These are phyloP conservation scores for Melitaea athalia DNA, from an alignment of 2,888 invertebrate genomes.

Conservation along the genomic window DNA sequence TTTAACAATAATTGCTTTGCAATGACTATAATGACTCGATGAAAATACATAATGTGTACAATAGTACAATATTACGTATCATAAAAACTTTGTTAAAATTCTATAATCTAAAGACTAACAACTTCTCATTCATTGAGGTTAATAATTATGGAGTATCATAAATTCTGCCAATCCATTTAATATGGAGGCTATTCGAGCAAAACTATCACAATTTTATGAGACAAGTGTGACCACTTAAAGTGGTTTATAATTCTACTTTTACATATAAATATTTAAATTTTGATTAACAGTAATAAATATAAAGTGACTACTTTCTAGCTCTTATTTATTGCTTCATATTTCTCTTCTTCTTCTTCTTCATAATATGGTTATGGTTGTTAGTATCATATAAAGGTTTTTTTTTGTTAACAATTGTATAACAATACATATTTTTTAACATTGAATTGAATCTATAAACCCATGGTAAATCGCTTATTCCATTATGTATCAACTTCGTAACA, in stretches of 20 bases:
- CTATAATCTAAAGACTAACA: not conserved
- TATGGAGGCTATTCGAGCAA: slow-evolving; percentile 20
- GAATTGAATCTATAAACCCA: no score
- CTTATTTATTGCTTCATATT: no score
- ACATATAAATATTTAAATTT: not conserved
- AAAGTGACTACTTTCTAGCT: not conserved
- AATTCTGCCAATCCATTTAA: not conserved
- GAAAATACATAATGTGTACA: slow-evolving; percentile 12
- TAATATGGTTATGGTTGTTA: no score
- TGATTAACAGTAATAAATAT: not conserved
- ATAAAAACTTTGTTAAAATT: slow-evolving; percentile 1
- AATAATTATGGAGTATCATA: slow-evolving; percentile 19
- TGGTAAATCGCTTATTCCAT: no score
- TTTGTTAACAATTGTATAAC: no score
- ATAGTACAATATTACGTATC: slow-evolving; percentile 10
- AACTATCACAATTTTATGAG: slow-evolving; percentile 33
- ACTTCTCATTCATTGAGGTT: slow-evolving; percentile 9
- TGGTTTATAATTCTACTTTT: not conserved
- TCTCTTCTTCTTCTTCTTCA: no score
- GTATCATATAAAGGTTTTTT: no score
- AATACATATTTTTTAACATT: no score
- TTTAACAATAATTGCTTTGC: slow-evolving; percentile 24
- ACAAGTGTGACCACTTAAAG: slow-evolving; percentile 30
- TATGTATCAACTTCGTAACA: no score
- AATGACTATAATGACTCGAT: slow-evolving; percentile 14